A percentile compares a stretch with the other conserved stretches of the same genome.
These are phyloP conservation scores for Phengaris arion DNA, from an alignment of 2,888 invertebrate genomes.

Conservation along the genomic window DNA sequence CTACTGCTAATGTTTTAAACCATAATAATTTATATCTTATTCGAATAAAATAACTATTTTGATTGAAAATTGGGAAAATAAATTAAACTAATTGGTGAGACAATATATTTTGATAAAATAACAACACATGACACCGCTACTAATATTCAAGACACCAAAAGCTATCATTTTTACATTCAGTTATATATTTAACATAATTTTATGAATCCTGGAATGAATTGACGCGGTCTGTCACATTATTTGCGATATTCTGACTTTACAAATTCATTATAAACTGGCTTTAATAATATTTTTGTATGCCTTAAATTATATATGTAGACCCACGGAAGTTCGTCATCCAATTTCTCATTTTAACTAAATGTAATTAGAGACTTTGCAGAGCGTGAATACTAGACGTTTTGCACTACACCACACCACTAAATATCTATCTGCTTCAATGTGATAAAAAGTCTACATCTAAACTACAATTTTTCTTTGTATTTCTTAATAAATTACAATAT, in stretches of 20 bases:
- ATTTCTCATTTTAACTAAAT: background rate
- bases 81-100: background rate
- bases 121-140: constrained; percentile 16
- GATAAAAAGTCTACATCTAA: constrained; percentile 8
- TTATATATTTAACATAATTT: background rate
- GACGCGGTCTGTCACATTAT: background rate
- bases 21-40: background rate
- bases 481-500: background rate
- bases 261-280: too few relatives aligned
- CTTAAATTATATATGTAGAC: too few relatives aligned
- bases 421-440: background rate
- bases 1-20: background rate
- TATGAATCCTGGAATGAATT: background rate
- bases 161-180: background rate
- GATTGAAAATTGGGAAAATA: background rate
- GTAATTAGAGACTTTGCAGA: background rate
- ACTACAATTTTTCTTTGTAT: background rate
- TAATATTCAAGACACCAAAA: constrained; percentile 21
- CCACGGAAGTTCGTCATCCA: background rate
- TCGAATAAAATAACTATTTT: too few relatives aligned
- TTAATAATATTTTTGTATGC: too few relatives aligned
- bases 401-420: constrained; percentile 11
- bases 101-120: constrained; percentile 17
- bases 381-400: background rate
- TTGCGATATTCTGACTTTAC: too few relatives aligned